phyloP scores from a whole-genome alignment of 2,797 vertebrate genomes.

The Xyrichtys novacula region DNA sequence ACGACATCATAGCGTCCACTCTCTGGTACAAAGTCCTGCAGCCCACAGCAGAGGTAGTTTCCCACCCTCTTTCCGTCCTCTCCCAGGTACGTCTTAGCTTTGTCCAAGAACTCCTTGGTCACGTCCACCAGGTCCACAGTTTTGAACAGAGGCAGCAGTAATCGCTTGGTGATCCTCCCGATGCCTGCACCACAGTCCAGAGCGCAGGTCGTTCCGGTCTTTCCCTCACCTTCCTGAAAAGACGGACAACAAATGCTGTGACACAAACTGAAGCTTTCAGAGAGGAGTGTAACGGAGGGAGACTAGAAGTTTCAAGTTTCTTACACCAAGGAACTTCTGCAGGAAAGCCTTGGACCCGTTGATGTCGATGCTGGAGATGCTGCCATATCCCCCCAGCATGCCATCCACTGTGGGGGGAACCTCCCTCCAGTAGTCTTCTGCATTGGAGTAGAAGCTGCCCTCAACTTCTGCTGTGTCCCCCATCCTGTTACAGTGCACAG shows the following conservation, averaged over 20 bases:
- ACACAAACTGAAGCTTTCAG: too few species aligned
- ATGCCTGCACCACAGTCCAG: slow-evolving; percentile 97
- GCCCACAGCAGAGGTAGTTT: slow-evolving; percentile 92
- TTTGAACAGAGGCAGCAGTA: slow-evolving; percentile 94
- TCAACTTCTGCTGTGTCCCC: slow-evolving; percentile 87
- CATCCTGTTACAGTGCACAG: slow-evolving; percentile 80
- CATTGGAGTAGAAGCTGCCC: slow-evolving; percentile 92
- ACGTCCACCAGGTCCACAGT: slow-evolving; percentile 96
- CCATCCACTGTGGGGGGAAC: slow-evolving; percentile 93
- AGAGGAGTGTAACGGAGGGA: too few species aligned
- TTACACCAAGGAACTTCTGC: slow-evolving; percentile 92
- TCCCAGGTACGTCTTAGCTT: slow-evolving; percentile 91
- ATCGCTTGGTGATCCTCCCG: slow-evolving; percentile 93
- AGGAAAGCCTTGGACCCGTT: slow-evolving; percentile 95
- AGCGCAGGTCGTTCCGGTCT: slow-evolving; percentile 86
- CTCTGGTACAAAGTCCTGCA: slow-evolving; percentile 94
- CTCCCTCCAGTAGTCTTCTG: slow-evolving; percentile 94
- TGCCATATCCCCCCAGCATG: slow-evolving; percentile 96
- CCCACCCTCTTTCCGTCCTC: slow-evolving; percentile 90
- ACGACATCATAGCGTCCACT: slow-evolving; percentile 92
- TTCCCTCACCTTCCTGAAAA: slow-evolving; percentile 88
- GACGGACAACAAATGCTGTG: not conserved
- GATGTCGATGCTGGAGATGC: slow-evolving; percentile 95
- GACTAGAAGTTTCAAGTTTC: too few species aligned
- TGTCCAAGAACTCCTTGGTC: slow-evolving; percentile 93